Evolutionary conservation across 2,797 vertebrate genomes (phyloP).

Genomic region (Nothura maculosa): DNA sequence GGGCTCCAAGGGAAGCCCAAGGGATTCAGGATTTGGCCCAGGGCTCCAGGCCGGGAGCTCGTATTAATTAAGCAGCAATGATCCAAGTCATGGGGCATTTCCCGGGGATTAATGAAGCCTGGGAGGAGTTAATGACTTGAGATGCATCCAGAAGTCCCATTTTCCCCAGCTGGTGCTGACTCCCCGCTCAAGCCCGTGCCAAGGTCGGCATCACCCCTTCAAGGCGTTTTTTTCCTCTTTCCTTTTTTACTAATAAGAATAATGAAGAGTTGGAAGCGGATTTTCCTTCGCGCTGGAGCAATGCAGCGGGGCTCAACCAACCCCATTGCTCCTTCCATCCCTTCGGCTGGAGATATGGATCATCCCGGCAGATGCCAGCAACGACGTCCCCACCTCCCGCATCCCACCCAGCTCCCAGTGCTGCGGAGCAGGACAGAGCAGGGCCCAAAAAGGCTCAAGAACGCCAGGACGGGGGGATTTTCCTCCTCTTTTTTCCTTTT

Average conservation of each 20-base stretch:
- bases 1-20: not conserved
- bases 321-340: not conserved
- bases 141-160: slow-evolving; percentile 63
- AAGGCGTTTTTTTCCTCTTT: accelerated
- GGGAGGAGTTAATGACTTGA: slow-evolving; percentile 53
- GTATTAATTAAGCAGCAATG: slow-evolving; percentile 6
- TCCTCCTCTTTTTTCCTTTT: not conserved
- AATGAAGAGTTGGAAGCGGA: not conserved
- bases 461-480: not conserved
- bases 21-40: not conserved
- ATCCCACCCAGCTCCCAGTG: not conserved
- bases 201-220: slow-evolving; percentile 22
- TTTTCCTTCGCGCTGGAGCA: accelerated
- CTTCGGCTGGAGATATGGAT: not conserved
- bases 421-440: not conserved
- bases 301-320: accelerated
- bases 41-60: not conserved
- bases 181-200: not conserved
- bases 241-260: not conserved
- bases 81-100: slow-evolving; percentile 24
- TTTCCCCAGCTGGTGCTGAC: not conserved
- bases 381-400: not conserved
- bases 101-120: slow-evolving; percentile 45
- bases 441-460: not conserved
- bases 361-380: not conserved